Evolutionary conservation across 2,113 vertebrate species (phyloP).

Genomic region (Heterochromis multidens): DNA sequence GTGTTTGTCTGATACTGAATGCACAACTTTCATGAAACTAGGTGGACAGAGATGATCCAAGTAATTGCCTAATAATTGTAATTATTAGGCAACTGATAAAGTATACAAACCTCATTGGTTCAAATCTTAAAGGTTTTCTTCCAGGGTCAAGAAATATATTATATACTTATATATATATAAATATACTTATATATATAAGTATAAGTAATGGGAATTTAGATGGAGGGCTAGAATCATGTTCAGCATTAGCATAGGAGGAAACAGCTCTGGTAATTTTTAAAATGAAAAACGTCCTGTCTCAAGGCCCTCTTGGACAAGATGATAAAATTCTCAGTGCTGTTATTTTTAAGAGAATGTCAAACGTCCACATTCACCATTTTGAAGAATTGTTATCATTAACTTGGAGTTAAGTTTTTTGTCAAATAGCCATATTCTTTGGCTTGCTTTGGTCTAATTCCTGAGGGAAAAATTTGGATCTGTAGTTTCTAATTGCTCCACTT

Average conservation of each 20-base stretch:
- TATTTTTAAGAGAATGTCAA: constrained; percentile 17
- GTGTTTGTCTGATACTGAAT: constrained; percentile 13
- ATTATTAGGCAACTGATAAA: background rate
- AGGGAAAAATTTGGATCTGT: background rate
- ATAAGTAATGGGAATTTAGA: background rate
- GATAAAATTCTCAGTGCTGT: background rate
- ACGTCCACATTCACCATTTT: background rate
- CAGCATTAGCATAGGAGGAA: background rate
- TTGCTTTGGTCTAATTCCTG: background rate
- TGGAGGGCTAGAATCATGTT: background rate
- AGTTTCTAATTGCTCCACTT: background rate
- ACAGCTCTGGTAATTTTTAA: background rate
- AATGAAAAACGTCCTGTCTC: constrained; percentile 9
- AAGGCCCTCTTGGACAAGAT: background rate
- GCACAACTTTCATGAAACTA: background rate
- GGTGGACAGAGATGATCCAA: background rate
- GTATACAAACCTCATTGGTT: background rate
- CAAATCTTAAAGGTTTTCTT: background rate
- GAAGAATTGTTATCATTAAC: background rate
- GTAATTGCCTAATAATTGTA: background rate
- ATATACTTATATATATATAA: too few relatives aligned
- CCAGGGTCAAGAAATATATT: background rate
- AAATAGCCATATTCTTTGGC: background rate
- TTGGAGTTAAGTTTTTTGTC: rapidly evolving
- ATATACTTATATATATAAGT: background rate